Base-by-base conservation (phyloP, 1,140 invertebrate species). In the Drosophila trapezifrons region DNA sequence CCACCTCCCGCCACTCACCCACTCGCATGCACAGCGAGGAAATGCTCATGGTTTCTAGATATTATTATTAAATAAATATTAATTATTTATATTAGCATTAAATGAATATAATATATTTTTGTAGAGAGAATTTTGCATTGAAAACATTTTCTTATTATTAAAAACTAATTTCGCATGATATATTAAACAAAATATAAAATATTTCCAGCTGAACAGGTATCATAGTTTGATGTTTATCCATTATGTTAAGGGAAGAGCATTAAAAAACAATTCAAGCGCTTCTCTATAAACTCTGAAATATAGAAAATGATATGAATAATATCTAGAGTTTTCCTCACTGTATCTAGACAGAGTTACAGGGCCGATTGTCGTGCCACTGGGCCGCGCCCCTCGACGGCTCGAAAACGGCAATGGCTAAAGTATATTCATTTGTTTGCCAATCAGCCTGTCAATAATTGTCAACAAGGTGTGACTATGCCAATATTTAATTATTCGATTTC, bases 371-470 rank as follows among this genome's bases (percentile, higher is more conserved):
- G 73, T 76, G 73, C 72, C 73, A 76, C 72, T 56, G 67, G 63
- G 67, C 67, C 67, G 67, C 67, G 65, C 70, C 71, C 71, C 70
- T 65, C 72, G 69, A 73, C 72, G 59, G 59, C 25, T 75, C 69
- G 25, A 32, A 75, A 76, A 63, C 47, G 54, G 62, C 75, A 78
- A 78, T 80, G 71, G 62, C 80, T 71, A 78, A 75, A 86, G 65
- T 66, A 69, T 84, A 89, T 89, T 84, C 77, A 80, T 89, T 87
- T 89, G 77, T 89, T 89, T 89, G 84, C 84, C 84, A 89, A 89
- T 84, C 84, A 89, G 84, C 80, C 85, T 89, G 84, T 89, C 84
- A 89, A 89, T 89, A 89, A 89, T 89, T 89, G 84, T 89, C 84
- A 89, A 89, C 84, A 89, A 89, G 84, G 84, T 89, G 84, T 89